Evolutionary conservation across 2,888 invertebrate species (phyloP), one percentile per base, ranked within the genome.

Genomic region (Eugnorisma glareosa): DNA sequence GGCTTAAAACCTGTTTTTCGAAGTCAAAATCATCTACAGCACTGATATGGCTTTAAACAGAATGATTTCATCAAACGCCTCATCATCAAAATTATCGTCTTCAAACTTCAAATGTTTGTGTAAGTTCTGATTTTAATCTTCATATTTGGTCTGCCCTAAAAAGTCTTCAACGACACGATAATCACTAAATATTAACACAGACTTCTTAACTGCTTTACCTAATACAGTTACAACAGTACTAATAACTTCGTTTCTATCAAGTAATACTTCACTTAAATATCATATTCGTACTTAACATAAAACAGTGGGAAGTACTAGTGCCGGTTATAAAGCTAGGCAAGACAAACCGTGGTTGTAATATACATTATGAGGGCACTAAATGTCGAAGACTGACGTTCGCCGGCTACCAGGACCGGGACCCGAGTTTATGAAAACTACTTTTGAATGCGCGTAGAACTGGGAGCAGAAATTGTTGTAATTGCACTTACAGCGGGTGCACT

Each of bases 281-380:
- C 75, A 77, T 75, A 78, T 77, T 83, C 85, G 78, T 85, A 82
- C 73, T 75, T 71, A 81, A 68, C 51, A 75, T 80, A 82, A 81
- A 80, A 81, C 81, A 73, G 82, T 79, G 68, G 59, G 67, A 81
- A 72, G 77, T 82, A 84, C 75, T 84, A 82, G 67, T 74, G 31
- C 78, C 70, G 72, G 86, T 83, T 85, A 84, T 90, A 88, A 90
- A 87, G 79, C 79, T 74, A 84, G 72, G 81, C 76, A 88, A 90
- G 92, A 92, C 90, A 90, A 91, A 91, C 88, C 86, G 88, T 87
- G 86, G 90, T 91, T 91, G 91, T 91, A 90, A 91, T 91, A 91
- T 90, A 89, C 89, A 89, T 92, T 93, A 93, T 81, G 91, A 91
- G 87, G 87, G 89, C 89, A 92, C 86, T 93, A 92, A 92, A 93